Evolutionary conservation across 2,113 vertebrate genomes (phyloP), one percentile per base, ranked within the genome.

Genomic region (Osmerus mordax): DNA sequence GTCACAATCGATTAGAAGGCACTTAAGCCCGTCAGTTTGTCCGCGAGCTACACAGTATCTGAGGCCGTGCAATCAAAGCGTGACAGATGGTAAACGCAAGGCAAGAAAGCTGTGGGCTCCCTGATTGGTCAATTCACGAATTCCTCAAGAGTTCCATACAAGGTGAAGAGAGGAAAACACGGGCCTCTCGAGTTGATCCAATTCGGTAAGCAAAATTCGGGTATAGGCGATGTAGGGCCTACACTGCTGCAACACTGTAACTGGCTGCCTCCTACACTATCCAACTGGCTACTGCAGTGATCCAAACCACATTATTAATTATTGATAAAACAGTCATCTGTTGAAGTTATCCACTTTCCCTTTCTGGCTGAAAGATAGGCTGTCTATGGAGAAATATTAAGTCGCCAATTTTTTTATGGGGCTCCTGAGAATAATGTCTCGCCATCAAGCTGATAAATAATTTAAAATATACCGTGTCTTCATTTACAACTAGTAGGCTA

Each of bases 1-100:
- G 92, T 93, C 93, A 90, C 86, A 88, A 94, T 94, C 93, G 91
- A 95, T 94, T 93, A 93, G 87, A 88, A 83, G 87, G 71, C 90
- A 88, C 90, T 93, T 88, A 87, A 86, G 23, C 87, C 76, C 89
- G 79, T 78, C 83, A 72, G 73, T 79, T 61, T 81, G 82, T 83
- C 87, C 80, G 74, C 83, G 74, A 87, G 82, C 89, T 66, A 74
- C 69, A 84, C 76, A 74, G 81, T 21, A 78, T 21, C 81, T 73
- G 47, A 52, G 72, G 73, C 67, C 55, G 68, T 60, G 72, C 75
- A 70, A 81, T 84, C 79, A 77, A 75, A 80, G 77, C 80, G 61
- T 53, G 65, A 76, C 80, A 80, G 79, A 76, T 55, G 59, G 58
- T 32, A 61, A 72, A 73, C 73, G 60, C 65, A 36, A 51, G 63